Percentiles rank a stretch among this genome's conserved stretches.
phyloP scores from a whole-genome alignment of 1,140 invertebrate species.

The Palaemon carinicauda region DNA sequence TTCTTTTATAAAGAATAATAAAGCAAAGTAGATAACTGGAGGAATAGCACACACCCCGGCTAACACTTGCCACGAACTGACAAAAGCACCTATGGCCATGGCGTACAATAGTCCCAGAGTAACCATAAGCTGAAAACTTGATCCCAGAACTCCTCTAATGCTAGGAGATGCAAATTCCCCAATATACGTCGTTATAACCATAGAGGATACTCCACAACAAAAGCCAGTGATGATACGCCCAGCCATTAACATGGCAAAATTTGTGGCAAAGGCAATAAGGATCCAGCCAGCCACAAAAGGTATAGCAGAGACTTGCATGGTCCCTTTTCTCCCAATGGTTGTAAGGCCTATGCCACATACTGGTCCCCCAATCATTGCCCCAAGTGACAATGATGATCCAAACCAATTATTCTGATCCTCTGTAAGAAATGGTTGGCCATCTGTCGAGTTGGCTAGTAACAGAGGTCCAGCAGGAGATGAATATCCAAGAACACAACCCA shows the following conservation, averaged over 20 bases:
- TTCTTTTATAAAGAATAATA: slow-evolving; percentile 33
- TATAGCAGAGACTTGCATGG: background rate
- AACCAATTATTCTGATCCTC: slow-evolving; percentile 1
- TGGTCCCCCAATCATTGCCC: slow-evolving; percentile 23
- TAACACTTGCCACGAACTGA: background rate
- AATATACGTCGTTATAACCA: slow-evolving; percentile 20
- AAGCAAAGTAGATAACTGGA: background rate
- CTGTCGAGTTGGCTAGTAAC: background rate
- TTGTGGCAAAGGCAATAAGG: slow-evolving; percentile 17
- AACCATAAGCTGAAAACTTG: slow-evolving; percentile 76
- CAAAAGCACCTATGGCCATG: slow-evolving; percentile 72
- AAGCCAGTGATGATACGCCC: slow-evolving; percentile 28
- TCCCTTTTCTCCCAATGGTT: slow-evolving; percentile 5
- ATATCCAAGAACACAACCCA: slow-evolving; percentile 15
- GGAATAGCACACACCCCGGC: slow-evolving; percentile 9
- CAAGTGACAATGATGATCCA: slow-evolving; percentile 25
- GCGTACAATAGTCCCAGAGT: slow-evolving; percentile 77
- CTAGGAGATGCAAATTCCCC: slow-evolving; percentile 14
- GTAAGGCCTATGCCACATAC: slow-evolving; percentile 16
- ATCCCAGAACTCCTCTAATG: slow-evolving; percentile 28
- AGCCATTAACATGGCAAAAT: slow-evolving; percentile 26
- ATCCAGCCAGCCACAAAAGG: slow-evolving; percentile 23
- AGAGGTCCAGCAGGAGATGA: slow-evolving; percentile 20
- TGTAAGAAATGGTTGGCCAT: background rate
- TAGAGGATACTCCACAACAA: background rate